Evolutionary conservation across 64 coral and sea anemone genomes (phyloP).

Genomic region (Pocillopora verrucosa): DNA sequence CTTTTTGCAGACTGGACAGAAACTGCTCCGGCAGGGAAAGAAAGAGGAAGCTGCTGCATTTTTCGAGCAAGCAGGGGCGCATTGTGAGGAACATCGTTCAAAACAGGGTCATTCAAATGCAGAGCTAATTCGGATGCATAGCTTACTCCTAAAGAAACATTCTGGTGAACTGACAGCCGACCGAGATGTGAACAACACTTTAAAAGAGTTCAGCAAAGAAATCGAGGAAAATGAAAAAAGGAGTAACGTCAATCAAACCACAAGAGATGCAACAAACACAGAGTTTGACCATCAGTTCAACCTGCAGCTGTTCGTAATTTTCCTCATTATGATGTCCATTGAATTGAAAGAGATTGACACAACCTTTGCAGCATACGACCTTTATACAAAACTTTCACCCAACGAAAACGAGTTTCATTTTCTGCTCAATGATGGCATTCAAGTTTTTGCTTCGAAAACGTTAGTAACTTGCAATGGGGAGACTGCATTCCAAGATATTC

Average conservation of each 20-base stretch:
- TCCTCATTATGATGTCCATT: not conserved
- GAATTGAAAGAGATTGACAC: not conserved
- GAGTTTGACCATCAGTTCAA: not conserved
- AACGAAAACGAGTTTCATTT: not conserved
- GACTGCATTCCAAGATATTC: slow-evolving; percentile 4
- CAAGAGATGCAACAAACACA: too few species aligned
- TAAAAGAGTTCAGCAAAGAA: not conserved
- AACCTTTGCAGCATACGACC: not conserved
- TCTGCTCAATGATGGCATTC: not conserved
- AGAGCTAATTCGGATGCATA: not conserved
- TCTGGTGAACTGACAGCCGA: not conserved
- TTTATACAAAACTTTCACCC: not conserved
- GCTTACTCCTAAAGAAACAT: not conserved
- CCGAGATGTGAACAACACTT: not conserved
- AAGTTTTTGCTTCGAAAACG: not conserved
- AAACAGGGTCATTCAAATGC: too few species aligned
- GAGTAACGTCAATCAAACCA: not conserved
- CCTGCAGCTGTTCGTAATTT: not conserved
- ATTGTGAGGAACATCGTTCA: not conserved
- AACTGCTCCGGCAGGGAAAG: not conserved
- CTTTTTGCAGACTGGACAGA: not conserved
- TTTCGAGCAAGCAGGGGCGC: not conserved
- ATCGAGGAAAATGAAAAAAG: not conserved
- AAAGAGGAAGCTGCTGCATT: not conserved
- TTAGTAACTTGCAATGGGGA: slow-evolving; percentile 7